A percentile compares a stretch with the other conserved stretches of the same genome.
Conservation (phyloP, 2,888 invertebrate species). For the Nemurella pictetii region DNA sequence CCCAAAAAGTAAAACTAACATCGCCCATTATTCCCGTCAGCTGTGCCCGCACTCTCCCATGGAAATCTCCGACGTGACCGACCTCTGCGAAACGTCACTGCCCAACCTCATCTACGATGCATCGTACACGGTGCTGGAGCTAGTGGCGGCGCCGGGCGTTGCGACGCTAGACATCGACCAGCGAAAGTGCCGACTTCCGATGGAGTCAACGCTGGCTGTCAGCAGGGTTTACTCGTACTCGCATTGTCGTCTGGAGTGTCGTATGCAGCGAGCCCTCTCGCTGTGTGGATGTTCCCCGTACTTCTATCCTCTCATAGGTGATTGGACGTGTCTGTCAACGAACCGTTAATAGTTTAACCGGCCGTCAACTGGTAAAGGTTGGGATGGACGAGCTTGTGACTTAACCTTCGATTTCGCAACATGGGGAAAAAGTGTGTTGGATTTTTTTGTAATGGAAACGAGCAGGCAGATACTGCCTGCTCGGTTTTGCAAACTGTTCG, state of each 20-base stretch:
- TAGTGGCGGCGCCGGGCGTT: conserved; percentile 7
- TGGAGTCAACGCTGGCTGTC: conserved; percentile 66
- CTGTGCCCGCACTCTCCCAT: conserved; percentile 8
- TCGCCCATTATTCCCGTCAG: no score
- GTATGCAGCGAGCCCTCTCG: conserved; percentile 65
- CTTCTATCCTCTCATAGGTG: conserved; percentile 59
- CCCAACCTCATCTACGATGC: not conserved
- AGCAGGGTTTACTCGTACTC: conserved; percentile 69
- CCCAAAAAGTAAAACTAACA: no score
- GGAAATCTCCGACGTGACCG: not conserved
- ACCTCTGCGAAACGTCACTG: not conserved
- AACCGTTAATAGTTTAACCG: not conserved
- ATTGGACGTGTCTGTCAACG: no score
- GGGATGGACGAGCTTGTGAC: not conserved
- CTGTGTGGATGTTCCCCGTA: conserved; percentile 72
- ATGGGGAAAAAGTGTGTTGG: not conserved
- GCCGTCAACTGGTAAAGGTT: not conserved
- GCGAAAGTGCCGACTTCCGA: conserved; percentile 55
- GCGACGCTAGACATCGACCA: not conserved
- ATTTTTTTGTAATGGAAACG: not conserved
- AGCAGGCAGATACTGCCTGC: no score
- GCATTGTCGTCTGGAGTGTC: conserved; percentile 73
- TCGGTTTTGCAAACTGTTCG: no score
- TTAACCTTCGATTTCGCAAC: not conserved
- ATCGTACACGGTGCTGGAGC: not conserved